Percentiles rank a stretch among this genome's conserved stretches.
phyloP scores from a whole-genome alignment of 2,113 vertebrate species.

The Gallinago jamesoni region DNA sequence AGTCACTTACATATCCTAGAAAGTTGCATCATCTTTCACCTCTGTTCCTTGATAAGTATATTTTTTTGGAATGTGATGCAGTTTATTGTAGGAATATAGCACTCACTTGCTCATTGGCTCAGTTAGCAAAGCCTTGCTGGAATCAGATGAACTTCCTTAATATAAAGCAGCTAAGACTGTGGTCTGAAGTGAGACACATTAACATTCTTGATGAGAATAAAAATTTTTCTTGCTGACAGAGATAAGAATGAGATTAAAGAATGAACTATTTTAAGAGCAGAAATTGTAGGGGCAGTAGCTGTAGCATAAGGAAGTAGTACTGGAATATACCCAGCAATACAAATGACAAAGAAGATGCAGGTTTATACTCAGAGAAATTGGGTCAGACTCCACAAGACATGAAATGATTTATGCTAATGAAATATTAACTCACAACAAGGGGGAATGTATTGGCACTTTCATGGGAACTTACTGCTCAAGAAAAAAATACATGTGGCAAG shows the following conservation, averaged over 20 bases:
- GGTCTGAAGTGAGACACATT: not conserved
- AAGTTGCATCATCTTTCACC: not conserved
- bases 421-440: not conserved
- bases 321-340: not conserved
- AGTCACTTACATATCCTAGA: not conserved
- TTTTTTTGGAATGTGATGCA: not conserved
- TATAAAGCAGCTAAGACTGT: not conserved
- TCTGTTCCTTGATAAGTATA: not conserved
- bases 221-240: not conserved
- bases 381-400: not conserved
- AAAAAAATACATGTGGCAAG: not conserved
- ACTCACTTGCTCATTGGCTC: rapidly evolving
- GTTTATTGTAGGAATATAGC: not conserved
- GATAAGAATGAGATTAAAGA: not conserved
- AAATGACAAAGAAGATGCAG: not conserved
- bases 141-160: not conserved
- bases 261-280: not conserved
- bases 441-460: not conserved
- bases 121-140: not conserved
- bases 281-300: not conserved
- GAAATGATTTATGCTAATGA: constrained; percentile 8
- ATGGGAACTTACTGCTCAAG: constrained; percentile 2
- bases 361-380: not conserved
- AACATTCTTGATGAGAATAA: not conserved
- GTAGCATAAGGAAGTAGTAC: not conserved